These are phyloP conservation scores for Silurus asotus DNA, from an alignment of 2,113 vertebrate species.

Conservation along the genomic window DNA sequence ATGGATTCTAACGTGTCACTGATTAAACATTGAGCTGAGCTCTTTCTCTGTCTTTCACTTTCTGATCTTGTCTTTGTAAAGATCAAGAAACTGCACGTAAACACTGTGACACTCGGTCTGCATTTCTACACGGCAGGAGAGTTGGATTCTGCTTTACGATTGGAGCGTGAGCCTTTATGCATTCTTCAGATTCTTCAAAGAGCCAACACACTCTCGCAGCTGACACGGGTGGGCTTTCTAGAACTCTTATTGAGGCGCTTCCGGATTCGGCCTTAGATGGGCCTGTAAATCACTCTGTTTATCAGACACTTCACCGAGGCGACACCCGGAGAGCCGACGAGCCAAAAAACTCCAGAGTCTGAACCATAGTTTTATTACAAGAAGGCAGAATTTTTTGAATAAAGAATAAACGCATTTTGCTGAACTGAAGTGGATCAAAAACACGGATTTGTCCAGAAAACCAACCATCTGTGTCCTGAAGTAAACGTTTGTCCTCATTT, in stretches of 20 bases:
- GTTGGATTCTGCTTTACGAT: conserved; percentile 49
- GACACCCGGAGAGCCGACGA: neutral
- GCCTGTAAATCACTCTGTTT: conserved; percentile 42
- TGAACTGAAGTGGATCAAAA: neutral
- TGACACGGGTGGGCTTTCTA: conserved; percentile 43
- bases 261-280: conserved; percentile 1
- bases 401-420: neutral
- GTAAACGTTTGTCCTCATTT: neutral
- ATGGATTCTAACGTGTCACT: neutral
- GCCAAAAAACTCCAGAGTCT: conserved; percentile 4
- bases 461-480: neutral
- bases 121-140: conserved; percentile 24
- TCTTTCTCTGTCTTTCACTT: neutral
- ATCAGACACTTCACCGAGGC: conserved; percentile 31
- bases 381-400: neutral
- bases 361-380: neutral
- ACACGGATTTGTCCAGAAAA: neutral
- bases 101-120: conserved; percentile 5
- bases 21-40: neutral
- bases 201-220: conserved; percentile 28
- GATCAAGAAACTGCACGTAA: neutral
- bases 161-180: conserved; percentile 45
- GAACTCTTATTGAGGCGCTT: conserved; percentile 22
- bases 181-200: conserved; percentile 51
- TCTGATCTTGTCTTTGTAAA: neutral